A percentile compares a stretch with the other conserved stretches of the same genome.
Conservation (phyloP, 2,888 invertebrate species). For the Thymelicus lineola region DNA sequence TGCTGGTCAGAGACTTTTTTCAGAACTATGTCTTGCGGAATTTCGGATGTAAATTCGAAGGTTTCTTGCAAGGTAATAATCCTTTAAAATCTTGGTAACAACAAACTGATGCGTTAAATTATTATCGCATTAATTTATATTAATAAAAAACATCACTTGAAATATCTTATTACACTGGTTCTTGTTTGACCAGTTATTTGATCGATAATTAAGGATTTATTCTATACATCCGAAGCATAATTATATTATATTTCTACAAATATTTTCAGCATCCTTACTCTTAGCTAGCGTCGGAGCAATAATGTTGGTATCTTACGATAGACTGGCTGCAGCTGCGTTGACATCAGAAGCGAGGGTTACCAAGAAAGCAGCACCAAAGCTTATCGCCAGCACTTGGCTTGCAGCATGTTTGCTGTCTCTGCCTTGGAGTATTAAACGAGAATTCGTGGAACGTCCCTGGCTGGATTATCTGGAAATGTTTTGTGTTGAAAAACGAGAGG, state of each 20-base stretch:
- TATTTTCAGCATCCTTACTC: conserved; percentile 86
- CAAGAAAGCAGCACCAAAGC: conserved; percentile 86
- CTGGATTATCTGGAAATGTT: conserved; percentile 90
- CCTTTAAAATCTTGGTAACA: no score
- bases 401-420: conserved; percentile 86
- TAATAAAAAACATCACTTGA: no score
- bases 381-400: conserved; percentile 89
- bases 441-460: conserved; percentile 90
- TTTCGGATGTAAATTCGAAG: conserved; percentile 91
- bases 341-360: conserved; percentile 89
- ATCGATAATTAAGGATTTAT: neutral
- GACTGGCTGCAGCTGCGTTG: conserved; percentile 91
- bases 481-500: conserved; percentile 88
- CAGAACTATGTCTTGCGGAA: conserved; percentile 91
- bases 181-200: no score
- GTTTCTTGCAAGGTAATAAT: conserved; percentile 88
- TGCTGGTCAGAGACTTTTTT: conserved; percentile 90
- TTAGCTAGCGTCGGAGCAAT: conserved; percentile 92
- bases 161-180: no score
- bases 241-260: neutral
- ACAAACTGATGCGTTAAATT: no score
- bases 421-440: conserved; percentile 87
- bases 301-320: conserved; percentile 92
- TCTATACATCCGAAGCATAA: neutral
- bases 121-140: no score